Evolutionary conservation across 1,140 invertebrate genomes (phyloP).

Genomic region (Scaptomyza graminum): DNA sequence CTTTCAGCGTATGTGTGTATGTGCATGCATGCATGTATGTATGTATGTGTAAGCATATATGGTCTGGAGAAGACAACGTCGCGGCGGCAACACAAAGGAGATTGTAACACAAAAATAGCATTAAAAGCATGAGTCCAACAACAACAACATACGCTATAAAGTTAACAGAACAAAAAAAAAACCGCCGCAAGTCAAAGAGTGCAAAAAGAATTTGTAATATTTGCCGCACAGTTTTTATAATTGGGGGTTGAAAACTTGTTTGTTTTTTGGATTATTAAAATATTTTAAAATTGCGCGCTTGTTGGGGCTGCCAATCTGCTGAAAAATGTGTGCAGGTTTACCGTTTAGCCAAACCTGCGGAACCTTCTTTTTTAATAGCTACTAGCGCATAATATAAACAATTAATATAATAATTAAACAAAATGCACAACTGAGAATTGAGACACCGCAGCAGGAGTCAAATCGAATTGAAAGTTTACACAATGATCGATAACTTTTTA

Average conservation of each 20-base stretch:
- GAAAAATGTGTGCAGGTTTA: neutral
- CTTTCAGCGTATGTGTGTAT: neutral
- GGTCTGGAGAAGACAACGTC: conserved; percentile 25
- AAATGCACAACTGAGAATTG: neutral
- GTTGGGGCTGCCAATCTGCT: conserved; percentile 15
- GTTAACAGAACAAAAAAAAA: conserved; percentile 30
- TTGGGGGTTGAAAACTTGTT: conserved; percentile 52
- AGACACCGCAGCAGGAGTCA: conserved; percentile 13
- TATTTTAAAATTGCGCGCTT: conserved; percentile 8
- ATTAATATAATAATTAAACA: too few species aligned
- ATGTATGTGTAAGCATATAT: neutral
- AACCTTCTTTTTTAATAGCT: too few species aligned
- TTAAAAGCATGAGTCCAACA: conserved; percentile 29
- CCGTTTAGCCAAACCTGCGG: too few species aligned
- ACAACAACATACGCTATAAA: conserved; percentile 31
- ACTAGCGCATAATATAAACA: too few species aligned
- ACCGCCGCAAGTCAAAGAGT: neutral
- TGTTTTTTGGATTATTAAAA: conserved; percentile 23
- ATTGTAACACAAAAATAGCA: conserved; percentile 54
- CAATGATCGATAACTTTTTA: conserved; percentile 25
- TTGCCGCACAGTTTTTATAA: conserved; percentile 44
- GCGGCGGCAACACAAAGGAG: conserved; percentile 41
- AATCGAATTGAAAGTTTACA: conserved; percentile 15
- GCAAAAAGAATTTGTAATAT: conserved; percentile 29
- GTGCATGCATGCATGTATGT: neutral